A percentile compares a stretch with the other conserved stretches of the same genome.
phyloP scores from a whole-genome alignment of 1,140 invertebrate species.

The Spodoptera litura region DNA sequence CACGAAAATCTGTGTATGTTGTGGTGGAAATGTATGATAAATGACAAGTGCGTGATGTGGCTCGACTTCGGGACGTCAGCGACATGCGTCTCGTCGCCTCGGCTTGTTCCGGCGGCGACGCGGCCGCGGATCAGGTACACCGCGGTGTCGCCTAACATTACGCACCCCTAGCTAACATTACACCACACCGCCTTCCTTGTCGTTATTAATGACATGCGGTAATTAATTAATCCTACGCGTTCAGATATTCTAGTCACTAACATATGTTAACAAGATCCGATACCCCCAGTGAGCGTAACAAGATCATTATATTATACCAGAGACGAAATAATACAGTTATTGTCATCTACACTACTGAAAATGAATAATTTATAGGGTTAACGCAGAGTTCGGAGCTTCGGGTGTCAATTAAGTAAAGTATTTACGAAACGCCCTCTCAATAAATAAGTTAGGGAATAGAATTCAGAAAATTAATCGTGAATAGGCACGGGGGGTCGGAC shows the following conservation, averaged over 20 bases:
- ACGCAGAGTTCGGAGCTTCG: slow-evolving; percentile 54
- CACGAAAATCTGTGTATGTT: neutral
- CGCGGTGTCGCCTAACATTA: slow-evolving; percentile 56
- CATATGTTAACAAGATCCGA: slow-evolving; percentile 61
- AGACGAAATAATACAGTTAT: slow-evolving; percentile 49
- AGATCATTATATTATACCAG: slow-evolving; percentile 50
- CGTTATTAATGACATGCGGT: slow-evolving; percentile 66
- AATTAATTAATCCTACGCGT: slow-evolving; percentile 68
- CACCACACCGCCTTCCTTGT: slow-evolving; percentile 57
- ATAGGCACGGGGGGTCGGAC: slow-evolving; percentile 63
- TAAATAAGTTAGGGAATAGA: slow-evolving; percentile 74
- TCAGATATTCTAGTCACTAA: slow-evolving; percentile 56
- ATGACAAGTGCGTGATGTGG: slow-evolving; percentile 65
- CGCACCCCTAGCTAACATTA: slow-evolving; percentile 43
- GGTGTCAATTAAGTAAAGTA: slow-evolving; percentile 74
- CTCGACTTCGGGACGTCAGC: slow-evolving; percentile 29
- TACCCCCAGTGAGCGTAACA: slow-evolving; percentile 50
- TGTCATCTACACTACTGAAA: slow-evolving; percentile 52
- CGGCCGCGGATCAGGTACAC: slow-evolving; percentile 34
- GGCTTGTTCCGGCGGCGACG: slow-evolving; percentile 21
- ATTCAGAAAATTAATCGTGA: slow-evolving; percentile 78
- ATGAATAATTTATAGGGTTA: slow-evolving; percentile 64
- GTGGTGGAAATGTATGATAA: slow-evolving; percentile 60
- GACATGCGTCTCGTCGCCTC: slow-evolving; percentile 7
- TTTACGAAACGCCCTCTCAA: slow-evolving; percentile 67